Base-by-base conservation (phyloP, 2,888 invertebrate genomes). In the Harpalus rubripes region DNA sequence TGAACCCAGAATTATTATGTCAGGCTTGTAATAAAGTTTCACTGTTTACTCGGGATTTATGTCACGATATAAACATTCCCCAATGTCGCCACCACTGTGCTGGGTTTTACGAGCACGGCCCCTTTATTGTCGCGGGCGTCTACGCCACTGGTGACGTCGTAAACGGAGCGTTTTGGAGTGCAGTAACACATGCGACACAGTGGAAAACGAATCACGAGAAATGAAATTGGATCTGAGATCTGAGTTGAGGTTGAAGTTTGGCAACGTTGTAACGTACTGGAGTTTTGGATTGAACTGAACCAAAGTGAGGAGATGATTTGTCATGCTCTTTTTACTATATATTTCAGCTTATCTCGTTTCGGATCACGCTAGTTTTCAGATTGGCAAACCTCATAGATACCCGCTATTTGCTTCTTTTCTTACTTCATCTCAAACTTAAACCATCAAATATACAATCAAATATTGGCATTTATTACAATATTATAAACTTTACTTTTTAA, bases 1-100 rank as follows among this genome's bases (percentile, higher is more conserved):
- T 84, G 84, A 84, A 84, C 63, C 84, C 76, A 41, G 84, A 84
- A 84, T 84, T 84, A 84, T 84, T 84, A 84, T 84, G 84, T 78
- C 78, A 65, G 78, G 65, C 41, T 41, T 41, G 84, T 84, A 84
- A 84, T 84, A 84, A 84, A 84, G 84, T 84, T 84, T 78, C 83
- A 74, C 83, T 83, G 83, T 83, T 83, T 83, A 83, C 83, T 83
- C 22, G 72, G 74, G 74, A 83, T 83, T 83, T 83, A 83, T 83
- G 83, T 83, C 83, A 44, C 76, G 83, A 59, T 74, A 72, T 72
- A 59, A 83, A 82, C 82, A 82, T 82, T 82, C 68, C 72, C 72
- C 72, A 74, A 10, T 74, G 16, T 16, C 72, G 72, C 41, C 72
- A 44, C 72, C 44, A 52, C 44, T 52, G 44, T 18, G 72, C 72